These are phyloP conservation scores for Pseudomyrmex gracilis DNA, from an alignment of 1,140 invertebrate genomes.

Conservation along the genomic window DNA sequence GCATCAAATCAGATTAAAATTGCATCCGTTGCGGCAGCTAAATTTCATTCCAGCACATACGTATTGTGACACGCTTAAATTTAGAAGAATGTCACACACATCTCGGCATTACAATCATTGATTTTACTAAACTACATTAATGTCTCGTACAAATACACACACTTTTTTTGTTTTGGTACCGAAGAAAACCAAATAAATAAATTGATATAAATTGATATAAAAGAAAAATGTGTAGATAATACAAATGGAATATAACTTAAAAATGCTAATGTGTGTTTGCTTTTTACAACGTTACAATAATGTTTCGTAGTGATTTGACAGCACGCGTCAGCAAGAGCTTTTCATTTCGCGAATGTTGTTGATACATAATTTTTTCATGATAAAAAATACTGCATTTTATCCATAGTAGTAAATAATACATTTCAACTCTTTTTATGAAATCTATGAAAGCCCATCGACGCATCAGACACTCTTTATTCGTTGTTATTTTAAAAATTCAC, in stretches of 20 bases:
- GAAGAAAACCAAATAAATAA: no score
- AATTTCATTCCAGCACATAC: neutral
- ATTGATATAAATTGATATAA: no score
- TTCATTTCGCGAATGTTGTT: conserved; percentile 2
- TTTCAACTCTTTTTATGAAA: conserved; percentile 24
- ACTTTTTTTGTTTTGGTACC: no score
- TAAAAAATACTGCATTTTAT: conserved; percentile 6
- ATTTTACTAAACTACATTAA: neutral
- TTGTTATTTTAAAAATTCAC: conserved; percentile 19
- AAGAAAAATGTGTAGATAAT: neutral
- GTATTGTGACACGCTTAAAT: conserved; percentile 18
- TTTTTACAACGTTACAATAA: conserved; percentile 22
- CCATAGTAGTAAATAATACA: conserved; percentile 32
- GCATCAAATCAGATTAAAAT: conserved; percentile 18
- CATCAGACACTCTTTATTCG: conserved; percentile 14
- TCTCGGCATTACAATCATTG: neutral
- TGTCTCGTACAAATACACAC: no score
- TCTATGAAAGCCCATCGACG: neutral
- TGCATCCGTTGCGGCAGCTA: neutral
- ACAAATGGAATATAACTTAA: conserved; percentile 15
- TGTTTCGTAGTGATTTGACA: conserved; percentile 8
- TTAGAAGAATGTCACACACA: neutral
- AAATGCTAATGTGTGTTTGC: conserved; percentile 18
- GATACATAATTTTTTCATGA: conserved; percentile 31
- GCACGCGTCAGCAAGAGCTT: conserved; percentile 27